Percentiles rank a stretch among this genome's conserved stretches.
Evolutionary conservation across 1,140 invertebrate genomes (phyloP).

Genomic region (Eupeodes corollae): DNA sequence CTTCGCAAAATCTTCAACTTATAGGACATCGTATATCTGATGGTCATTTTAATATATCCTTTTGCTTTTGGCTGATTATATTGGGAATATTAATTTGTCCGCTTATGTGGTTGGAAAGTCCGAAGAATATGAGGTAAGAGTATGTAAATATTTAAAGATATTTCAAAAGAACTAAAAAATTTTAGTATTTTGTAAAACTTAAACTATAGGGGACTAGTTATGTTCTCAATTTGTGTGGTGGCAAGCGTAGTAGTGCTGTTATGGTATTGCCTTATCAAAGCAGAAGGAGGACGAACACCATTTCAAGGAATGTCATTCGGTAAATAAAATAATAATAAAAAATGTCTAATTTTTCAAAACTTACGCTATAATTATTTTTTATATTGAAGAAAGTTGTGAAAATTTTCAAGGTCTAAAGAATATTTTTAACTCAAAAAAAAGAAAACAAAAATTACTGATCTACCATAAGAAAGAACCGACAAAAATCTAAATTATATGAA

Average conservation of each 20-base stretch:
- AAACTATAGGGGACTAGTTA: conserved; percentile 42
- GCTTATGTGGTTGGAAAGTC: conserved; percentile 70
- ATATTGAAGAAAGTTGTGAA: too few species aligned
- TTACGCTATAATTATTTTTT: too few species aligned
- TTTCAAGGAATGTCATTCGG: conserved; percentile 27
- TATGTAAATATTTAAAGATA: not conserved
- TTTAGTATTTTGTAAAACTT: conserved; percentile 10
- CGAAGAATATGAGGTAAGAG: conserved; percentile 68
- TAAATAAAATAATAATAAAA: conserved; percentile 4
- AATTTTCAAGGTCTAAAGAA: too few species aligned
- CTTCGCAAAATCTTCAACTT: conserved; percentile 62
- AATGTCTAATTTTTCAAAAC: too few species aligned
- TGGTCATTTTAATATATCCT: conserved; percentile 51
- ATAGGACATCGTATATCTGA: conserved; percentile 54
- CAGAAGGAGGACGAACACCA: conserved; percentile 18
- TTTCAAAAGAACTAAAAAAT: not conserved
- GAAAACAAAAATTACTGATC: too few species aligned
- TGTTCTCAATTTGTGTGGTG: conserved; percentile 47
- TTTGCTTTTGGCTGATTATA: conserved; percentile 63
- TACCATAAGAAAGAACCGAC: too few species aligned
- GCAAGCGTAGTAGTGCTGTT: conserved; percentile 44
- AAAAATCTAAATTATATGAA: too few species aligned
- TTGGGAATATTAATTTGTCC: conserved; percentile 58
- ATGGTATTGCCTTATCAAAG: conserved; percentile 36
- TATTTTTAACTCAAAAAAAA: too few species aligned